phyloP scores from a whole-genome alignment of 2,113 vertebrate species.

The Thryonomys swinderianus region DNA sequence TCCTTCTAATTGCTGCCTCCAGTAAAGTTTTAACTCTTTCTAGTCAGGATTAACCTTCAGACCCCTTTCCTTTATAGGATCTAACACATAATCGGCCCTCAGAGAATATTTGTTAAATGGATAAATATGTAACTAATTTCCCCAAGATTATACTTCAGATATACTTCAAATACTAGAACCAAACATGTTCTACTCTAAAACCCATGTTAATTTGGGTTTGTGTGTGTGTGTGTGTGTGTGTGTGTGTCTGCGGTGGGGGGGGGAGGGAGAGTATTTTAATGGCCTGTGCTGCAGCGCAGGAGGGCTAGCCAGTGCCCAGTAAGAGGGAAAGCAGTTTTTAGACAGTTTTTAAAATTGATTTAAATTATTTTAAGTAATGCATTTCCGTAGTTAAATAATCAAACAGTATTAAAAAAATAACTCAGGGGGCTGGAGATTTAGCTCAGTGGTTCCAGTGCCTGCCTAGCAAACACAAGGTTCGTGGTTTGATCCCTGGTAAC shows the following conservation, averaged over 20 bases:
- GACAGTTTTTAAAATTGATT: not conserved
- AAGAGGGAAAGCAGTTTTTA: too few species aligned
- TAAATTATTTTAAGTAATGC: conserved; percentile 41
- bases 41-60: not conserved
- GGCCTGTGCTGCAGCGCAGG: not conserved
- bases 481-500: too few species aligned
- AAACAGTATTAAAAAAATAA: not conserved
- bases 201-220: not conserved
- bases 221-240: not conserved
- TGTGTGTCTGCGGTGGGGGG: not conserved
- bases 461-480: too few species aligned
- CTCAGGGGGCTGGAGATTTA: too few species aligned
- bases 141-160: conserved; percentile 7
- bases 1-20: not conserved
- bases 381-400: conserved; percentile 36
- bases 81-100: not conserved
- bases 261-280: not conserved
- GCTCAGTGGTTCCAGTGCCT: too few species aligned
- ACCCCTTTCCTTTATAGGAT: not conserved
- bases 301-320: not conserved
- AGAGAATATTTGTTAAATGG: conserved; percentile 29
- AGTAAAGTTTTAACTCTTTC: not conserved
- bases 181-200: not conserved
- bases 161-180: conserved; percentile 29
- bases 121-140: conserved; percentile 38